Base-by-base conservation (phyloP, 2,888 invertebrate species). In the Harpalus rufipes region DNA sequence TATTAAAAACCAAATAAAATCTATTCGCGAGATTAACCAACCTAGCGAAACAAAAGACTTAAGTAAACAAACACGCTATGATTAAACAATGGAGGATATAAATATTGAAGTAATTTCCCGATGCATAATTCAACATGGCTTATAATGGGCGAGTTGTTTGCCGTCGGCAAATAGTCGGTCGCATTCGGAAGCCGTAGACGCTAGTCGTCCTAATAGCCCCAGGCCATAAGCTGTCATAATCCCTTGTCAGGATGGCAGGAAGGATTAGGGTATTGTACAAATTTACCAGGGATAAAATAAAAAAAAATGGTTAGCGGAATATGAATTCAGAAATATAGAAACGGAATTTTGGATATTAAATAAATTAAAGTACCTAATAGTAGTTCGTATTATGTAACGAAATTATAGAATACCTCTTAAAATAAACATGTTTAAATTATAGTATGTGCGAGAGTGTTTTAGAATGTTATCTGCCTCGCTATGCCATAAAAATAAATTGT, bases 181-280 rank as follows among this genome's bases (percentile, higher is more conserved):
- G 32, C 32, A 32, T 32, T 51, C 44, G 44, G 44, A 12, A 10
- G 44, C 8, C 10, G 10, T 8, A 12, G 44, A 10, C 44, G 44
- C 32, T 32, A 85, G 81, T 85, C 86, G 7, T 51, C 86, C 87
- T 85, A 86, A 87, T 87, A 80, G 86, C 87, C 81, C 65, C 65
- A 85, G 87, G 87, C 87, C 86, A 86, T 88, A 88, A 88, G 88
- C 88, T 87, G 88, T 88, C 88, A 88, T 88, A 88, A 88, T 88
- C 88, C 88, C 88, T 85, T 87, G 86, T 87, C 87, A 87, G 87
- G 87, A 87, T 87, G 85, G 86, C 86, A 86, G 87, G 87, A 87
- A 87, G 87, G 87, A 87, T 88, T 88, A 82, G 14, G 82, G 78
- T 81, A 81, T 81, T 84, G 84, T 81, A 85, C 81, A 84, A 74